phyloP scores from a whole-genome alignment of 2,797 vertebrate species.

The Sciurus vulgaris region DNA sequence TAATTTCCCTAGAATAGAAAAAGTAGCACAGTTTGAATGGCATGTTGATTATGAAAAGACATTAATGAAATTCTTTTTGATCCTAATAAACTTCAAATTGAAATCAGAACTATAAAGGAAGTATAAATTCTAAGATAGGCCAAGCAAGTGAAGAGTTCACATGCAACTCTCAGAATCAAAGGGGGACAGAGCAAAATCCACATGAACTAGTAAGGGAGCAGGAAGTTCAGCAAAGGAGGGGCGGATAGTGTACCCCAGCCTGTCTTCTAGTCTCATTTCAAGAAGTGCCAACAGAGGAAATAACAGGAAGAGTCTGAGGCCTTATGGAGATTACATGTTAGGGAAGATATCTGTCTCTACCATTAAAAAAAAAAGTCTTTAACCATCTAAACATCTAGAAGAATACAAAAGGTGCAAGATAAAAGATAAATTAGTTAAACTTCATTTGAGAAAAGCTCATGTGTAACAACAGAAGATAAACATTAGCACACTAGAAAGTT shows the following conservation, averaged over 20 bases:
- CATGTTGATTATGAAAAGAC: conserved; percentile 77
- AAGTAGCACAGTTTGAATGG: conserved; percentile 74
- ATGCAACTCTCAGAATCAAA: neutral
- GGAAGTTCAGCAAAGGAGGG: neutral
- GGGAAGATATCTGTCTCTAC: neutral
- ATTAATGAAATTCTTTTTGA: conserved; percentile 81
- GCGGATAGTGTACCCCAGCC: neutral
- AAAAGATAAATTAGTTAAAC: neutral
- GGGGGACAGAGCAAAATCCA: neutral
- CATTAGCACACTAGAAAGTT: neutral
- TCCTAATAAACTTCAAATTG: conserved; percentile 62
- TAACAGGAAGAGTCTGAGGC: neutral
- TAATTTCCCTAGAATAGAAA: conserved; percentile 77
- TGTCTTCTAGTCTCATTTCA: conserved; percentile 25
- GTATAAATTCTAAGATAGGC: neutral
- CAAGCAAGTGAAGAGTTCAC: conserved; percentile 13
- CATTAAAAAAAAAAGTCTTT: neutral
- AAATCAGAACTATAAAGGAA: conserved; percentile 62
- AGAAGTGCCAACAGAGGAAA: neutral
- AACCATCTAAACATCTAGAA: conserved; percentile 54
- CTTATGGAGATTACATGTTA: neutral
- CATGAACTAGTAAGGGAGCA: neutral
- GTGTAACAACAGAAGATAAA: neutral
- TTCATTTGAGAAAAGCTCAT: neutral
- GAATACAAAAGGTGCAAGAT: neutral